Evolutionary conservation across 2,113 vertebrate genomes (phyloP).

Genomic region (Spilogale gracilis): DNA sequence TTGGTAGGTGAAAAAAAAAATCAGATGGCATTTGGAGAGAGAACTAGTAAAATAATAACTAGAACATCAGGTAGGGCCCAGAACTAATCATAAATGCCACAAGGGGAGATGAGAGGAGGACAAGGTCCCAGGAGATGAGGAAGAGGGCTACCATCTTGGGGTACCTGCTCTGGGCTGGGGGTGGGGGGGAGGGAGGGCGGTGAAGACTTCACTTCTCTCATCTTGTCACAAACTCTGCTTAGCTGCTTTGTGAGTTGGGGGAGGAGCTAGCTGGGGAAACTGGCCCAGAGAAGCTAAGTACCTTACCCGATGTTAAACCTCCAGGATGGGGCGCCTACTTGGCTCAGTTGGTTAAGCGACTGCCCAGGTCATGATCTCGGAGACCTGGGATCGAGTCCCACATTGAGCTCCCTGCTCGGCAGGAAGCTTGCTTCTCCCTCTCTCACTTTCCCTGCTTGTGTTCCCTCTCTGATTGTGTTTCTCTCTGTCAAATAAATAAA

Average conservation of each 20-base stretch:
- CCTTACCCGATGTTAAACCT: neutral
- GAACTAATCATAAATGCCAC: neutral
- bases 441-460: too few relatives aligned
- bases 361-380: too few relatives aligned
- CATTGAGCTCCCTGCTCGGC: too few relatives aligned
- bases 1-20: neutral
- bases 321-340: neutral
- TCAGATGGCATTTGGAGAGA: neutral
- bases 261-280: neutral
- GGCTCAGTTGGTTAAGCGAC: too few relatives aligned
- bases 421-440: too few relatives aligned
- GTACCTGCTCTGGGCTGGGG: fast-evolving
- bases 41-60: neutral
- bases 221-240: too few relatives aligned
- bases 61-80: neutral
- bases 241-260: neutral
- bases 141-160: fast-evolving
- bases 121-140: fast-evolving
- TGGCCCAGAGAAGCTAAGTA: neutral
- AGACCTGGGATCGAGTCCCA: too few relatives aligned
- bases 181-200: too few relatives aligned
- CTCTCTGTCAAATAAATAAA: too few relatives aligned
- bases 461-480: too few relatives aligned
- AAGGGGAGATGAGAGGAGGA: neutral
- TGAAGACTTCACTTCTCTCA: too few relatives aligned